Conservation (phyloP, 2,113 vertebrate species). For the Chauna torquata region DNA sequence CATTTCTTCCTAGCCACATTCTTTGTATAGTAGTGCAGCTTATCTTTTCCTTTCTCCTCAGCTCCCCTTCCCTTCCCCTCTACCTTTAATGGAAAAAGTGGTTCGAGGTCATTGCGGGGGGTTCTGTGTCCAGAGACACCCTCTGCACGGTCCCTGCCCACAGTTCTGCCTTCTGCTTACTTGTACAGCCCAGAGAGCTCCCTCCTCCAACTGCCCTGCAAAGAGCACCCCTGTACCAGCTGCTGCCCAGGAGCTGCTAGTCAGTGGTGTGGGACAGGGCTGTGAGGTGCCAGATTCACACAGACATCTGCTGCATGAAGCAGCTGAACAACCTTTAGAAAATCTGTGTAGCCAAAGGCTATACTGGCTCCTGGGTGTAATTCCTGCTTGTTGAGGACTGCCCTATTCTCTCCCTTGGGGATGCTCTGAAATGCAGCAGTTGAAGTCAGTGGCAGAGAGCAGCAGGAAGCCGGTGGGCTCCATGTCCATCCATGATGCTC, state of each 20-base stretch:
- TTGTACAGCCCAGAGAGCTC: background rate
- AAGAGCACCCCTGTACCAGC: background rate
- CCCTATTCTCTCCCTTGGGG: background rate
- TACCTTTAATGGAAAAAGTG: background rate
- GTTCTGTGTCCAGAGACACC: background rate
- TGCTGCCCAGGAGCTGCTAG: background rate
- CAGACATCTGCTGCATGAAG: fast-evolving
- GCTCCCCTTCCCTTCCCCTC: background rate
- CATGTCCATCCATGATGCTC: background rate
- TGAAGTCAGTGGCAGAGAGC: background rate
- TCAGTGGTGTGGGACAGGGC: background rate
- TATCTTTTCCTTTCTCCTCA: constrained; percentile 10
- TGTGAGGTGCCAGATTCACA: background rate
- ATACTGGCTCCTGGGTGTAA: background rate
- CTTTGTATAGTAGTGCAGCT: constrained; percentile 33
- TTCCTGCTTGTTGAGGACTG: background rate
- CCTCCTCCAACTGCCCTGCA: background rate
- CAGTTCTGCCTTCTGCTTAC: fast-evolving
- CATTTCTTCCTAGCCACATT: constrained; percentile 53
- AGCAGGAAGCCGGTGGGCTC: background rate
- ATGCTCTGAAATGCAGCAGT: background rate
- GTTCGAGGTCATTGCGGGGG: background rate
- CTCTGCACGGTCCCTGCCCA: background rate
- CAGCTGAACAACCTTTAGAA: background rate
- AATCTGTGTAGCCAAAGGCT: background rate